Evolutionary conservation across 2,888 invertebrate genomes (phyloP).

Genomic region (Alsophila aescularia): DNA sequence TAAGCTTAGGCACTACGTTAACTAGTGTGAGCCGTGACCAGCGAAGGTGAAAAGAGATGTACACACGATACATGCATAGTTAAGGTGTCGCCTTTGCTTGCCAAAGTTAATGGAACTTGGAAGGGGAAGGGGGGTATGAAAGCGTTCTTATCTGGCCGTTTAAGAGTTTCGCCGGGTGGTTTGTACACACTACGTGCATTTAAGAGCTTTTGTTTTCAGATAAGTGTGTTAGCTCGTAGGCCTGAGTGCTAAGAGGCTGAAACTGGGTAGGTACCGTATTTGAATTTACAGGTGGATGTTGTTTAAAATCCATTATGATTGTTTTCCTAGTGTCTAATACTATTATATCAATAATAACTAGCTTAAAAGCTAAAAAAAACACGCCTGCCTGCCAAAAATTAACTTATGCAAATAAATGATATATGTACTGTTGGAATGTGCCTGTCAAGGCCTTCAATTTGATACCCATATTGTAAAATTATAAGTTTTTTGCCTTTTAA

Average conservation of each 20-base stretch:
- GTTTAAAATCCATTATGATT: no score
- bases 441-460: no score
- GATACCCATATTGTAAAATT: no score
- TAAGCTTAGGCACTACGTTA: slow-evolving; percentile 55
- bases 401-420: no score
- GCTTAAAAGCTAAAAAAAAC: no score
- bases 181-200: slow-evolving; percentile 42
- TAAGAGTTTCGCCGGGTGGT: slow-evolving; percentile 58
- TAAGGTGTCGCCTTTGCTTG: slow-evolving; percentile 68
- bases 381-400: no score
- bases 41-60: slow-evolving; percentile 75
- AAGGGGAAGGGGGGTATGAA: slow-evolving; percentile 62
- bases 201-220: slow-evolving; percentile 43
- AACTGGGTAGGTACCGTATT: not conserved
- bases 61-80: slow-evolving; percentile 80
- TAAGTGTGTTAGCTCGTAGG: slow-evolving; percentile 41
- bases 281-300: no score
- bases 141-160: slow-evolving; percentile 67
- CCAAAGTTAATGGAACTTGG: slow-evolving; percentile 77
- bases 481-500: no score
- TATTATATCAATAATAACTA: no score
- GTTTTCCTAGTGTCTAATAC: no score
- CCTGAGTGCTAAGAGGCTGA: not conserved
- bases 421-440: no score
- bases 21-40: slow-evolving; percentile 67